These are phyloP conservation scores for Columba livia DNA, from an alignment of 2,113 vertebrate genomes.

Conservation along the genomic window DNA sequence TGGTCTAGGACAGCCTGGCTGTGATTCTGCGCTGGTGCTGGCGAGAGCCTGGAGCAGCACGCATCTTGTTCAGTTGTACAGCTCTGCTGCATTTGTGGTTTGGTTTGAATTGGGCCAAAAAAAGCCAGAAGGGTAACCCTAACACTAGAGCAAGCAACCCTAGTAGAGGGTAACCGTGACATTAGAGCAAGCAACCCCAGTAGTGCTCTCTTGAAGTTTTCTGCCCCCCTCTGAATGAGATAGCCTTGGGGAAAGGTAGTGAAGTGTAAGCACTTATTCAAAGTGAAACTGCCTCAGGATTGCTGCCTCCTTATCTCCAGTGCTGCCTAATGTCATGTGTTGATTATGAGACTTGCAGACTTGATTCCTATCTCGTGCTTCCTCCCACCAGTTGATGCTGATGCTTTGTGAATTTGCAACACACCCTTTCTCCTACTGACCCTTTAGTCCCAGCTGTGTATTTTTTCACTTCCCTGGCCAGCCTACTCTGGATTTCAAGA, in stretches of 20 bases:
- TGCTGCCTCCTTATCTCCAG: constrained; percentile 26
- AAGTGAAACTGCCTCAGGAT: constrained; percentile 38
- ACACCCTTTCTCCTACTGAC: neutral
- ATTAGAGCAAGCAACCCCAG: neutral
- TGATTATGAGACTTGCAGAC: constrained; percentile 1
- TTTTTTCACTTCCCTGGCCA: neutral
- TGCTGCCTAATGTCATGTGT: neutral
- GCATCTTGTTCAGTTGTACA: neutral
- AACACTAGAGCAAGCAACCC: neutral
- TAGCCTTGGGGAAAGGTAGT: neutral
- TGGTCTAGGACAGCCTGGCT: neutral
- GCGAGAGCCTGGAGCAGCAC: neutral
- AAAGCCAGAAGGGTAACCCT: neutral
- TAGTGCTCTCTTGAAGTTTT: neutral
- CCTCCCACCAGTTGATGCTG: neutral
- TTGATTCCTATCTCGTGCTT: constrained; percentile 15
- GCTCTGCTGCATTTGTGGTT: neutral
- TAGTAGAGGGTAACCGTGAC: neutral
- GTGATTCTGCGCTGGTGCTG: neutral
- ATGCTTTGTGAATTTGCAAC: neutral
- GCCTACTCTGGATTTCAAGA: neutral
- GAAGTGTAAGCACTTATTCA: neutral
- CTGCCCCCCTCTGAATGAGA: neutral
- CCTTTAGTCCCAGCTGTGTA: neutral
- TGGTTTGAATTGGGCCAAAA: neutral